These are phyloP conservation scores for Gallinago paraguaiae DNA, from an alignment of 2,113 vertebrate species.

Conservation along the genomic window DNA sequence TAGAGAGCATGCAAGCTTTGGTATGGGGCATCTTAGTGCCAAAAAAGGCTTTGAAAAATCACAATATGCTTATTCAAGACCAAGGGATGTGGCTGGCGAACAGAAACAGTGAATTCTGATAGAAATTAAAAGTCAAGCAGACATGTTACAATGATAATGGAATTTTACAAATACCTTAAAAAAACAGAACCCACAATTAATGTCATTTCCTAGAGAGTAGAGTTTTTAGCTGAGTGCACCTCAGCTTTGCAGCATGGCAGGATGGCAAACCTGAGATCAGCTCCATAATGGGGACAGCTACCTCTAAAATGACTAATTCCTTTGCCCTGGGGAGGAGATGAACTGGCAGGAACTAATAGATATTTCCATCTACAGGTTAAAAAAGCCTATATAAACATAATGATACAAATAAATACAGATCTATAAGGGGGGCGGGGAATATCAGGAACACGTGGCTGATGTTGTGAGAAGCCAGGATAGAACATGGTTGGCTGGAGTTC, in stretches of 20 bases:
- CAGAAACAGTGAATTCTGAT: rapidly evolving
- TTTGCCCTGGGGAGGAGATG: not conserved
- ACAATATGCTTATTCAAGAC: not conserved
- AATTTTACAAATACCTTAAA: not conserved
- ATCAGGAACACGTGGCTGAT: not conserved
- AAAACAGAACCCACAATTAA: not conserved
- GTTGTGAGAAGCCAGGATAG: not conserved
- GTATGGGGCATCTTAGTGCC: not conserved
- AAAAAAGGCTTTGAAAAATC: not conserved
- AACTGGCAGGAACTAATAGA: not conserved
- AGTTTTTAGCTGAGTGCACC: not conserved
- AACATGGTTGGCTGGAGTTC: not conserved
- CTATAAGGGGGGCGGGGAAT: rapidly evolving
- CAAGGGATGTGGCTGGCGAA: not conserved
- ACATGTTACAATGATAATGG: rapidly evolving
- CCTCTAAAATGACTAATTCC: not conserved
- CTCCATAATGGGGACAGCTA: not conserved
- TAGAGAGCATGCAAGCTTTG: not conserved
- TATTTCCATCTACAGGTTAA: not conserved
- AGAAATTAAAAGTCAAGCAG: not conserved
- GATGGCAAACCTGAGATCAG: not conserved
- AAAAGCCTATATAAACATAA: not conserved
- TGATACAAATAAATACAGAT: not conserved
- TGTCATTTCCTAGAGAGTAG: not conserved
- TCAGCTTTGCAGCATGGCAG: not conserved